Base-by-base conservation (phyloP, 2,113 vertebrate species). In the Chlorodrepanis virens region DNA sequence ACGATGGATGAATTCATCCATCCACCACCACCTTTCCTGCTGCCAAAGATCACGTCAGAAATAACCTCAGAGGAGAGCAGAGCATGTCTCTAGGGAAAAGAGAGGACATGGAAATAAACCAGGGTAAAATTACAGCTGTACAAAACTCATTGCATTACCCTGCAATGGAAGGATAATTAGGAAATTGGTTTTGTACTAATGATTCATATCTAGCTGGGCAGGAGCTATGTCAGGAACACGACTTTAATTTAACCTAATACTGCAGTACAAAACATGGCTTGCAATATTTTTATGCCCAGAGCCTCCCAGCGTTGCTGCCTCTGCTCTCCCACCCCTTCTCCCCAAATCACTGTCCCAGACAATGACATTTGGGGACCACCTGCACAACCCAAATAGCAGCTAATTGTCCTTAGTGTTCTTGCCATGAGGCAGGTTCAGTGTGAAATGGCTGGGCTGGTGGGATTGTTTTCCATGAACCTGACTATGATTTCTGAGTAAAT, bases 111-210 rank as follows among this genome's bases (percentile, higher is more conserved):
- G 89, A 97, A 96, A 86, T 50, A 91, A 91, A 89, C n/a, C 60
- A 83, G 83, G 57, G 56, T 90, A 89, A 84, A 85, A 96, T 80
- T 93, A 94, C 75, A 67, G 84, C 90, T 89, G 81, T 54, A 77
- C 47, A 89, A 80, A 96, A 85, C 50, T 54, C 47, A 93, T 77
- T 84, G 80, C 78, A 45, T 91, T 92, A 50, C 29, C 50, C 82
- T 80, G 78, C 91, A 94, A 79, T 83, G 76, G 83, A 93, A 82
- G 82, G 89, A 94, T 96, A 96, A 98, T 71, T 94, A 91, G 89
- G 91, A 96, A 87, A 85, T 93, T 89, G 89, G 40, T 81, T 91
- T 96, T 91, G 64, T 39, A 11, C 45, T 83, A 74, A 91, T 96
- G 84, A 80, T 77, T 97, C 90, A 94, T 88, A 92, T 91, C 86